Base-by-base conservation (phyloP, 2,888 invertebrate genomes). In the Lasioglossum malachurum region DNA sequence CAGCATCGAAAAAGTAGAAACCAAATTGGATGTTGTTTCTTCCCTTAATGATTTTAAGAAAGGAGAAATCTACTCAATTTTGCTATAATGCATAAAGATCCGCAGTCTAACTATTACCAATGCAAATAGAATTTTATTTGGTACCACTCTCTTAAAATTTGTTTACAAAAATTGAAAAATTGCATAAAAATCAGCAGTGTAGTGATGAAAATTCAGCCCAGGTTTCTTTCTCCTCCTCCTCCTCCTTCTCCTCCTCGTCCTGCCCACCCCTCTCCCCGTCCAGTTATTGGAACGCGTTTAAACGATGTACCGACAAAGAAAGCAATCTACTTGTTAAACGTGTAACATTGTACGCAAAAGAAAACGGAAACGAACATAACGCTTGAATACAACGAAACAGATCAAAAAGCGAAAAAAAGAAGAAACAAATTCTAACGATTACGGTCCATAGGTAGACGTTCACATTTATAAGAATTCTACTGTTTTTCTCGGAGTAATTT, bases 161-260 rank as follows among this genome's bases (percentile, higher is more conserved):
- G 44, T 14, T 14, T 14, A 44, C 0, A 14, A 44, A 44, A 44
- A 44, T 44, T 3, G 44, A 44, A 44, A 44, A 44, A 44, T 14
- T 4, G 12, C 44, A 44, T 44, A 44, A 44, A 14, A 14, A 44
- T 44, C 44, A 0, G 44, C 44, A 14, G 12, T 44, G 4, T 44
- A 44, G 91, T 90, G 92, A 92, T 92, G 90, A 91, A 87, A 88
- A 81, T 89, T 88, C 78, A 82, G 86, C 81, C 80, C 83, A 82
- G 83, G 82, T 85, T 85, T 87, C 81, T 86, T 82, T 64, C 80
- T 81, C 87, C 84, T 85, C 10, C 80, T 81, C 87, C 84, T 85
- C 10, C n/a, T 86, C 81, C 75, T 46, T 7, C 4, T 85, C 83
- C 74, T 49, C 49, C 0, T 49, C 19, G 7, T 78, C 84, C 88